These are phyloP conservation scores for Torymus aiolomorphi DNA, from an alignment of 2,888 invertebrate species.

Conservation along the genomic window DNA sequence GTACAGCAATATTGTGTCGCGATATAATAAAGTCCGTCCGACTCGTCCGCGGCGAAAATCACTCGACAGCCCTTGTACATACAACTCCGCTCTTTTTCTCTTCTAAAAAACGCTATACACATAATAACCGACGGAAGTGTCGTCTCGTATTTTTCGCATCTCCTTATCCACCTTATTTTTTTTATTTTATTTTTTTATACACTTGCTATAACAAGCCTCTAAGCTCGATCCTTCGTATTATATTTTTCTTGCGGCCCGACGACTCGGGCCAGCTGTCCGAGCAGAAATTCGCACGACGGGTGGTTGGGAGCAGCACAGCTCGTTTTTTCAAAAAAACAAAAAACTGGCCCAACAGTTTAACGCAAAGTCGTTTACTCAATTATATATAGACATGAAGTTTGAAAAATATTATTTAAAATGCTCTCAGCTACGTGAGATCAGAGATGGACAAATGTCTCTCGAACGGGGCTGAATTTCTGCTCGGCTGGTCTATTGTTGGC, in stretches of 20 bases:
- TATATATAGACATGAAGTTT: no score
- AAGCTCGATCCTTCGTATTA: slow-evolving; percentile 62
- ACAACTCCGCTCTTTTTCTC: slow-evolving; percentile 25
- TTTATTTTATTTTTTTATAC: slow-evolving; percentile 41
- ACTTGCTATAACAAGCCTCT: slow-evolving; percentile 60
- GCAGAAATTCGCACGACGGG: slow-evolving; percentile 45
- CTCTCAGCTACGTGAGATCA: no score
- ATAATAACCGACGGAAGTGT: slow-evolving; percentile 52
- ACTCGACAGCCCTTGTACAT: slow-evolving; percentile 45
- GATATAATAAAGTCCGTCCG: slow-evolving; percentile 49
- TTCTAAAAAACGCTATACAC: slow-evolving; percentile 51
- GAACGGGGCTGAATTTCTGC: slow-evolving; percentile 23
- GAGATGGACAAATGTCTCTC: no score
- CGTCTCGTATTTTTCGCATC: slow-evolving; percentile 38
- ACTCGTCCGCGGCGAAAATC: slow-evolving; percentile 57
- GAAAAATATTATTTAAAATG: no score
- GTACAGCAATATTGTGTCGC: slow-evolving; percentile 39
- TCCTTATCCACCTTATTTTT: not conserved
- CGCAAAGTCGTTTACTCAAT: no score
- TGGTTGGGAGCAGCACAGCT: no score
- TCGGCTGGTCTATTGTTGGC: slow-evolving; percentile 29
- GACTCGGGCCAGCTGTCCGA: slow-evolving; percentile 15
- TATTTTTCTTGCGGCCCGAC: slow-evolving; percentile 36
- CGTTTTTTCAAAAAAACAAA: no score
- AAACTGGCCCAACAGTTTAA: no score